These are phyloP conservation scores for Heliconius charithonia DNA, from an alignment of 2,888 invertebrate genomes.

Conservation along the genomic window DNA sequence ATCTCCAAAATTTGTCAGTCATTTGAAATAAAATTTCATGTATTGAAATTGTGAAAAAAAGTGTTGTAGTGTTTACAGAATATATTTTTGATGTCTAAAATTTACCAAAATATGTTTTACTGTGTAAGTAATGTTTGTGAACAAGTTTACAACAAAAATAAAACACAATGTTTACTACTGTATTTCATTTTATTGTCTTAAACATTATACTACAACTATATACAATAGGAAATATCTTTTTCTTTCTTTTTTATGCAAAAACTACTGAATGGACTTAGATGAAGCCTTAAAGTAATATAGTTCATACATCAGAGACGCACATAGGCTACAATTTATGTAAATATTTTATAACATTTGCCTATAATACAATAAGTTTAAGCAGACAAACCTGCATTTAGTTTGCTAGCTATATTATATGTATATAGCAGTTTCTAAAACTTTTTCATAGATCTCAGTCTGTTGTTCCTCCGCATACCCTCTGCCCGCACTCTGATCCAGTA, in stretches of 20 bases:
- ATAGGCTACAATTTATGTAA: background rate
- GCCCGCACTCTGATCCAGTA: constrained; percentile 92
- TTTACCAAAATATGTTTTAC: background rate
- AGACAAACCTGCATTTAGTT: background rate
- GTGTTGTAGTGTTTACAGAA: background rate
- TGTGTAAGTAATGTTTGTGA: constrained; percentile 6
- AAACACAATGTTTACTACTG: background rate
- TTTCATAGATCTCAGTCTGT: constrained; percentile 84
- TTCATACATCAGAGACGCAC: background rate
- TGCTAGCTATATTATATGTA: background rate
- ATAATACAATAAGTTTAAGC: background rate
- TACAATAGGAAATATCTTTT: background rate
- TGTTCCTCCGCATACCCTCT: constrained; percentile 86
- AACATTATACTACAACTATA: constrained; percentile 5
- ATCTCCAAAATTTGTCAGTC: background rate
- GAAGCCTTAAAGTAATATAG: background rate
- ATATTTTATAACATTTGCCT: background rate
- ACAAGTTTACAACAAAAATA: constrained; percentile 5
- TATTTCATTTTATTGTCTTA: constrained; percentile 8
- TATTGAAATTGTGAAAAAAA: background rate
- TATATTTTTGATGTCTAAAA: constrained; percentile 3
- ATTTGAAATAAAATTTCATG: background rate
- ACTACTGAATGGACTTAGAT: background rate
- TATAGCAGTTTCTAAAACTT: constrained; percentile 77
- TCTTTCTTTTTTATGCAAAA: background rate